A percentile compares a stretch with the other conserved stretches of the same genome.
phyloP scores from a whole-genome alignment of 1,140 invertebrate genomes.

The Orussus abietinus region DNA sequence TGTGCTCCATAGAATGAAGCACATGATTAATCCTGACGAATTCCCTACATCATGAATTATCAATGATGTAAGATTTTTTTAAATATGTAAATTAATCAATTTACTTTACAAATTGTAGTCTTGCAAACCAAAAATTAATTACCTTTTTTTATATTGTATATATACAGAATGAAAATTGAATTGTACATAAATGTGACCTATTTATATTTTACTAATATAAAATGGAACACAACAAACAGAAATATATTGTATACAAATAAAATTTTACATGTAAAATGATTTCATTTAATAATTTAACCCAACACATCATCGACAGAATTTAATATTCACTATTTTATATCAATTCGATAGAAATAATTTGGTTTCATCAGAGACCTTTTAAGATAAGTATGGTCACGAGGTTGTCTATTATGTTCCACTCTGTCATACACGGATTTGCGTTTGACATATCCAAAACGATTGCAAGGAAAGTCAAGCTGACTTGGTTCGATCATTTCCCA shows the following conservation, averaged over 20 bases:
- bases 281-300: too few relatives aligned
- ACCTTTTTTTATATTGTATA: too few relatives aligned
- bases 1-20: too few relatives aligned
- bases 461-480: conserved; percentile 4
- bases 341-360: conserved; percentile 7
- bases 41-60: too few relatives aligned
- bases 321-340: conserved; percentile 5
- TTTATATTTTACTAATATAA: conserved; percentile 8
- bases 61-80: too few relatives aligned
- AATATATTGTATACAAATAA: conserved; percentile 2
- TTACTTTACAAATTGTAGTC: too few relatives aligned
- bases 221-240: conserved; percentile 6
- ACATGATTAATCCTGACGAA: too few relatives aligned
- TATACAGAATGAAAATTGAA: conserved; percentile 1
- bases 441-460: conserved; percentile 4
- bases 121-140: too few relatives aligned
- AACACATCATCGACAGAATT: conserved; percentile 1
- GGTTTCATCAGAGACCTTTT: conserved; percentile 5
- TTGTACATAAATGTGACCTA: conserved; percentile 2
- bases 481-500: conserved; percentile 14
- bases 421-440: conserved; percentile 10
- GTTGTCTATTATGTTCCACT: conserved; percentile 7
- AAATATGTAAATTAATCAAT: too few relatives aligned
- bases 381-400: conserved; percentile 9
- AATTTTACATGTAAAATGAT: conserved; percentile 3